Conservation (phyloP, 2,888 invertebrate genomes). For the Caenorhabditis afra region DNA sequence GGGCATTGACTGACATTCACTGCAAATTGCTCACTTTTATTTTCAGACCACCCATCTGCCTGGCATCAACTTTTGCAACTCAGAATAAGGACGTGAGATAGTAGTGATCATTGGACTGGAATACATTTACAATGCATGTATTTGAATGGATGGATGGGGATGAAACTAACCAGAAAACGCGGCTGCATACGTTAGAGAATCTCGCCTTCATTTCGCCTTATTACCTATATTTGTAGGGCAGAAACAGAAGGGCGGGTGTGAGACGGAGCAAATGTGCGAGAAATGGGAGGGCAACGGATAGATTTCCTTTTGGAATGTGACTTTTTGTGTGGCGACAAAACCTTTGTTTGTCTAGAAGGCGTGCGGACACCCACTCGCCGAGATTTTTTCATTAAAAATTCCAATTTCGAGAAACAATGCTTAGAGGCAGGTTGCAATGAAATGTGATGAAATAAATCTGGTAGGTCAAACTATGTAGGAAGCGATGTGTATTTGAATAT, state of each 20-base stretch:
- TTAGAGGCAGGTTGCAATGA: slow-evolving; percentile 16
- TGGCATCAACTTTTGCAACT: slow-evolving; percentile 2
- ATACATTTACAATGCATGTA: too few relatives aligned
- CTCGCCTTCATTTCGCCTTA: slow-evolving; percentile 28
- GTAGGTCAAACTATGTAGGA: not conserved
- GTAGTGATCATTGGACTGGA: slow-evolving; percentile 1
- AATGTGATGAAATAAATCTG: not conserved
- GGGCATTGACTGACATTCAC: slow-evolving; percentile 67
- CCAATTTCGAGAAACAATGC: slow-evolving; percentile 26
- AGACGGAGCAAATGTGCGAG: not conserved
- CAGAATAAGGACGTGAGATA: not conserved
- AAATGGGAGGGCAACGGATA: too few relatives aligned
- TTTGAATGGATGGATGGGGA: not conserved
- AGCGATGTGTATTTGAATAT: slow-evolving; percentile 10
- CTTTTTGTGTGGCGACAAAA: slow-evolving; percentile 20
- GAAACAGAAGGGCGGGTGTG: not conserved
- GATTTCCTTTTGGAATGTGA: slow-evolving; percentile 1
- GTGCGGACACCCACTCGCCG: slow-evolving; percentile 10
- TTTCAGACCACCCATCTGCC: not conserved
- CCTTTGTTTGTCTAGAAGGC: slow-evolving; percentile 41
- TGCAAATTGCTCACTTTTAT: slow-evolving; percentile 27
- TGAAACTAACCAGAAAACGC: slow-evolving; percentile 21
- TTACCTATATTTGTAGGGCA: slow-evolving; percentile 44
- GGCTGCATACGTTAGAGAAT: slow-evolving; percentile 16
- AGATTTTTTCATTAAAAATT: slow-evolving; percentile 45